Base-by-base conservation (phyloP, 2,797 vertebrate species). In the Gadopsis bispinosus region DNA sequence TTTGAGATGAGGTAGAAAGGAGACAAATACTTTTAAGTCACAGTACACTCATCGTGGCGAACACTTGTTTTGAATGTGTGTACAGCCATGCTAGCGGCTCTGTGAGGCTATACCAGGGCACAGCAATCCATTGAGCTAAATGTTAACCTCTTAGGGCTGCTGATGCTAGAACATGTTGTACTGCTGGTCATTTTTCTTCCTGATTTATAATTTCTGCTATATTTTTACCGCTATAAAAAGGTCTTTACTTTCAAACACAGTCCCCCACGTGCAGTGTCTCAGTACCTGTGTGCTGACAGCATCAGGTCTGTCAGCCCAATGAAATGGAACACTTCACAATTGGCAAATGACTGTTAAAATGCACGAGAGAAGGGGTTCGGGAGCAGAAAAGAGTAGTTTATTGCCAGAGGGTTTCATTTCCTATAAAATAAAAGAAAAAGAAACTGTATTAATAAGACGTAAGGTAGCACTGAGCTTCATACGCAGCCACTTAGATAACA, bases 301-400 rank as follows among this genome's bases (percentile, higher is more conserved):
- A 65, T 50, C 51, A 41, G 39, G 56, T 53, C 73, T 64, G 66
- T 47, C 66, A 63, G 45, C 58, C 54, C 64, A 65, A 39, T 69
- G 69, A 80, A 69, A 80, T 11, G 2, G 54, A 83, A 80, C 56
- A 60, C 51, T 54, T 77, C 54, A 79, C 33, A 54, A 63, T 33
- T 37, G 64, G 59, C 75, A 73, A 82, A 75, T 80, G 69, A 84
- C 74, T 69, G 75, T 68, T 70, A 51, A 75, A 73, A 79, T 71
- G 75, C 54, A 84, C 3, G 29, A 62, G 61, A 62, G 41, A 69
- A 72, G 59, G 17, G 45, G 53, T 56, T 63, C 72, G 62, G 56
- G 66, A 72, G 59, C 37, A 56, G 61, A 43, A 83, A 81, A 64
- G 10, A 20, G 68, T 11, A 70, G 45, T 60, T 77, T 53, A 65